Base-by-base conservation (phyloP, 2,113 vertebrate genomes). In the Eretmochelys imbricata region DNA sequence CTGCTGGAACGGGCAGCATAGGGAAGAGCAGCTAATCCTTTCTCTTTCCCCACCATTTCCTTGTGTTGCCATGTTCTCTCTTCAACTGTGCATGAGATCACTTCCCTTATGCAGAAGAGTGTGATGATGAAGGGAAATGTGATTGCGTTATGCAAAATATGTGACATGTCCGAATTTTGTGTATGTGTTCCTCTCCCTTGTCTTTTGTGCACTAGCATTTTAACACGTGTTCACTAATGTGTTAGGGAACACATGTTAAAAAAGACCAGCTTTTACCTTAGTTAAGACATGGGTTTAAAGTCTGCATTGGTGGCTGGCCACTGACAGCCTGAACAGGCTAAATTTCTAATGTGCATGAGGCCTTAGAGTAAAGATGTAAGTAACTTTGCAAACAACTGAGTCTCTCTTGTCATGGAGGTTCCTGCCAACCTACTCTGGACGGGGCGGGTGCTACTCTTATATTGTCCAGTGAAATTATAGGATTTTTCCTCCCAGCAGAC, bases 51-150 rank as follows among this genome's bases (percentile, higher is more conserved):
- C 19, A 80, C 17, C 50, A 53, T 53, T 85, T 76, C 10, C 46
- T 17, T 65, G 49, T 87, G 87, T 85, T 62, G 19, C 1, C 5
- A 25, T 17, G 27, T 69, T 69, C 31, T 78, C 80, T 72, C 27
- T 16, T 69, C 10, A 90, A 12, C 53, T 50, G 82, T 5, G 2
- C 24, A 16, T 90, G 42, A 83, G 14, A 85, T 10, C 1, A 11
- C 10, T 87, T 82, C 22, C 6, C 1, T 65, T 88, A 7, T 57
- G 10, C 7, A 89, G 80, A 13, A 95, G 88, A 84, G 90, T 38
- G 0, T 29, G 11, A 55, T 84, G 9, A 0, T 75, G 24, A 0
- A 78, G 22, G 12, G 6, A 92, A 57, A 79, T 0, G 10, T 0
- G 0, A 22, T 2, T 83, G 16, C 84, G 42, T 0, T 57, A 1